Conservation (phyloP, 2,888 invertebrate genomes). For the Amiota communis region DNA sequence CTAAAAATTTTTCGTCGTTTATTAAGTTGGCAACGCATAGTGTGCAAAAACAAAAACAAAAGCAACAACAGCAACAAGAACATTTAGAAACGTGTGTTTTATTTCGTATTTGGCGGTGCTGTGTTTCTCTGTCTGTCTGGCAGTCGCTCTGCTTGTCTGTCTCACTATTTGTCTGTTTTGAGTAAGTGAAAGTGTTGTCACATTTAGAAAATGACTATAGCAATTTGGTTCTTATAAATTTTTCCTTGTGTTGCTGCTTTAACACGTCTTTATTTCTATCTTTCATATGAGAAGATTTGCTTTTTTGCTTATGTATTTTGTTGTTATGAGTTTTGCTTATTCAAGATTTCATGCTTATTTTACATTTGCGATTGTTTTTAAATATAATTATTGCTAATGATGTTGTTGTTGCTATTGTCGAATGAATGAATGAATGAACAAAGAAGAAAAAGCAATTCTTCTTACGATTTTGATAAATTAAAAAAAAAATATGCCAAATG, state of each 20-base stretch:
- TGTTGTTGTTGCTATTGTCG: conserved; percentile 1
- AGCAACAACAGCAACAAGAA: conserved; percentile 20
- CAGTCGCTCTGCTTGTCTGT: not conserved
- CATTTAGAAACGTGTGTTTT: conserved; percentile 39
- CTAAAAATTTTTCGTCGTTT: too few relatives aligned
- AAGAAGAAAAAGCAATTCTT: not conserved
- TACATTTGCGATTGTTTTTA: too few relatives aligned
- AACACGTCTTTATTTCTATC: not conserved
- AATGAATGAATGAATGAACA: not conserved
- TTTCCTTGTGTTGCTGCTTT: conserved; percentile 10
- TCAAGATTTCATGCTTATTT: too few relatives aligned
- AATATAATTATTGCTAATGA: not conserved
- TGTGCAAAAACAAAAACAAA: conserved; percentile 21
- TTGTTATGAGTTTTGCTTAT: not conserved
- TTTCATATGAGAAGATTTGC: too few relatives aligned
- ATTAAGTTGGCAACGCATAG: conserved; percentile 23
- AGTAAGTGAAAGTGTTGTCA: conserved; percentile 43
- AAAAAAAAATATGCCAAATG: not conserved
- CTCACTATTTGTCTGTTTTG: too few relatives aligned
- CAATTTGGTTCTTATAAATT: not conserved
- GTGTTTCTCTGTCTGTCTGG: conserved; percentile 18
- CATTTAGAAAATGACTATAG: conserved; percentile 30
- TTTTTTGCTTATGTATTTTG: not conserved
- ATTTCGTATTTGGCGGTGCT: conserved; percentile 44
- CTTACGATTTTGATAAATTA: not conserved